phyloP scores from a whole-genome alignment of 2,888 invertebrate genomes.

The Luperina testacea region DNA sequence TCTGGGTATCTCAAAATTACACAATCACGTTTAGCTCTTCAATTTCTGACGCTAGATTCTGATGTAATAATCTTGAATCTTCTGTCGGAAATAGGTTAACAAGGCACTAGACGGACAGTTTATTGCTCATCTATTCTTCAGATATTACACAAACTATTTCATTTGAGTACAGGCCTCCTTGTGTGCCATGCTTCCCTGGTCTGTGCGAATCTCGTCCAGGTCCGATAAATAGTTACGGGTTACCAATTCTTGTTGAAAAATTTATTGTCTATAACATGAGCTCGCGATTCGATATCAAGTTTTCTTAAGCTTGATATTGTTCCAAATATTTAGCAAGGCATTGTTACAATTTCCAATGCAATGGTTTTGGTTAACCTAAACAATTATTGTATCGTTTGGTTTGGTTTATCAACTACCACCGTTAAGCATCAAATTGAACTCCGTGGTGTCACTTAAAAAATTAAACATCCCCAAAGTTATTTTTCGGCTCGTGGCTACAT shows the following conservation, averaged over 20 bases:
- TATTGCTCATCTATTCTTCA: conserved; percentile 16
- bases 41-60: not conserved
- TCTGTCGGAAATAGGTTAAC: conserved; percentile 11
- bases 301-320: not conserved
- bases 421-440: not conserved
- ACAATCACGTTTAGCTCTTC: not conserved
- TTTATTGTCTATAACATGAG: not conserved
- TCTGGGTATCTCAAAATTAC: not conserved
- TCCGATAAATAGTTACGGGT: not conserved
- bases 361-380: conserved; percentile 9
- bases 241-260: not conserved
- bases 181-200: not conserved
- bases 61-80: conserved; percentile 8
- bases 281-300: not conserved
- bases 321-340: conserved; percentile 3
- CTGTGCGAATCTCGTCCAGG: not conserved
- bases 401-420: conserved; percentile 4
- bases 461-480: not conserved
- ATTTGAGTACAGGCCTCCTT: not conserved
- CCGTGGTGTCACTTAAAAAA: not conserved
- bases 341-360: conserved; percentile 7
- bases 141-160: not conserved
- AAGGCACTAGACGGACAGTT: not conserved
- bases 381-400: not conserved
- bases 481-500: not conserved